Conservation (phyloP, 2,888 invertebrate species). For the Diogma glabrata region DNA sequence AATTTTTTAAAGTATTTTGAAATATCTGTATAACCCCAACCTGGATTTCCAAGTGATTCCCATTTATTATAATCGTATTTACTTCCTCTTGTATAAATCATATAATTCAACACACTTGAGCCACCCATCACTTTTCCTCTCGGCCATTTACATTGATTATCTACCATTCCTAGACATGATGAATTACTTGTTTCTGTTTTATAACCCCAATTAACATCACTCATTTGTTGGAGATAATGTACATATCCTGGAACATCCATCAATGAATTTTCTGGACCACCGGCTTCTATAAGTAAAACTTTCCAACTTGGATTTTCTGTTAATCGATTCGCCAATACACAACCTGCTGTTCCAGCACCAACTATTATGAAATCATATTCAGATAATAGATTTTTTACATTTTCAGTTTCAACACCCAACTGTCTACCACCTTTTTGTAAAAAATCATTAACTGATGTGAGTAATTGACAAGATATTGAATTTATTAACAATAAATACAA, state of each 20-base stretch:
- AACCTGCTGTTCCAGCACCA: constrained; percentile 72
- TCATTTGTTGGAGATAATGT: constrained; percentile 54
- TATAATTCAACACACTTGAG: constrained; percentile 65
- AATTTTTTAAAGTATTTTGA: constrained; percentile 67
- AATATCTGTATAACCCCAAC: constrained; percentile 63
- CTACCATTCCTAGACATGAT: constrained; percentile 63
- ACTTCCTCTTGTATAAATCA: constrained; percentile 66
- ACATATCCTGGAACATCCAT: constrained; percentile 69
- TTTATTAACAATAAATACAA: not conserved
- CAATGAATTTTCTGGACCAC: constrained; percentile 52
- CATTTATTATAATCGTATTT: constrained; percentile 64
- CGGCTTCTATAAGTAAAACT: constrained; percentile 58
- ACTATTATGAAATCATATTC: constrained; percentile 68
- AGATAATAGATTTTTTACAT: not conserved
- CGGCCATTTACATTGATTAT: constrained; percentile 65
- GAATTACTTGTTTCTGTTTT: constrained; percentile 62
- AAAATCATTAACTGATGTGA: constrained; percentile 29
- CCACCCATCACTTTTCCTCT: constrained; percentile 76
- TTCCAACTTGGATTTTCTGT: constrained; percentile 57
- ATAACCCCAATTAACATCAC: constrained; percentile 72
- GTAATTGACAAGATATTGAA: not conserved
- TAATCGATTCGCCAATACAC: constrained; percentile 60
- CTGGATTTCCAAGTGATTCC: constrained; percentile 56
- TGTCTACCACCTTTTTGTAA: constrained; percentile 27
- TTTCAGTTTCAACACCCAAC: constrained; percentile 21